Evolutionary conservation across 2,797 vertebrate genomes (phyloP), one percentile per base, ranked within the genome.

Genomic region (Scolopax bukidnonensis): DNA sequence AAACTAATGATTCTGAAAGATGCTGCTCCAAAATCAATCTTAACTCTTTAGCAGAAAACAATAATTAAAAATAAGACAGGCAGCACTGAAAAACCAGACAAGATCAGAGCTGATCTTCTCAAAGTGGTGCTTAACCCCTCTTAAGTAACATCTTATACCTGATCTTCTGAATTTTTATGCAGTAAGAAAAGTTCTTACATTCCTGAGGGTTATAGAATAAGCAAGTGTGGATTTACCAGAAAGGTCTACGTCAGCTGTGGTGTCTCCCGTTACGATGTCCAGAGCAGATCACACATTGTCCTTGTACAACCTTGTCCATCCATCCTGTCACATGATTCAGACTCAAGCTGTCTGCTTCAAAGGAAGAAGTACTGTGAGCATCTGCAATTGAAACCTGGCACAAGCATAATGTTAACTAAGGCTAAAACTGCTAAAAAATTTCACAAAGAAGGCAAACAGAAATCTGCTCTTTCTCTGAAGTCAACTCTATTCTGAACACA

Each of bases 281-380:
- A 73, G 76, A 81, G 64, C 33, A 88, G 69, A 86, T 40, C n/a
- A 93, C 38, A 51, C 33, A 25, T n/a, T 89, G 67, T 69, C 67
- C 80, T 96, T 51, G 50, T n/a, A 70, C 77, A 84, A 87, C 68
- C 73, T 81, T 81, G 24, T 83, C 85, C 82, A 84, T 40, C 33
- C 57, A 63, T 90, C 87, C 53, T 84, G 65, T 81, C 69, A 50
- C 36, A 65, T 81, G 87, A 88, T 90, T 91, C 61, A 76, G 50
- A 69, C 33, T 91, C 45, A 68, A 78, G 57, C 65, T 88, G 73
- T 54, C 50, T 79, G 59, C 69, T 82, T 20, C 28, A 88, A 93
- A 38, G 53, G 11, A 75, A 75, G 11, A 89, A 63, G 27, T 51
- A 73, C 32, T 27, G 21, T 79, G 60, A 81, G 48, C 43, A 86